These are phyloP conservation scores for Tridacna crocea DNA, from an alignment of 2,888 invertebrate species.

Conservation along the genomic window DNA sequence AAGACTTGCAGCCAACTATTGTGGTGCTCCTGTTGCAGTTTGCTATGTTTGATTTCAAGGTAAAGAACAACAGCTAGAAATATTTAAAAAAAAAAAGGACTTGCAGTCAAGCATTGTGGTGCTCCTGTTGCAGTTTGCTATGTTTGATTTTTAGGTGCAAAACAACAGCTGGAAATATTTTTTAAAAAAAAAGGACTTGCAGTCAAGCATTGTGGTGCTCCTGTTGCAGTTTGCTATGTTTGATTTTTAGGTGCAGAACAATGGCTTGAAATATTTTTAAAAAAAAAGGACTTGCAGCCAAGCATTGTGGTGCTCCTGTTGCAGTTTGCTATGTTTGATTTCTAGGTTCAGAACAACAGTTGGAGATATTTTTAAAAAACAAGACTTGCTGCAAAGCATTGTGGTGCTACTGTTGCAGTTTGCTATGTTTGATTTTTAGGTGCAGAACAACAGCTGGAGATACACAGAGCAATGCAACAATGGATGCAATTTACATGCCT, in stretches of 20 bases:
- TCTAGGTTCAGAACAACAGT: slow-evolving; percentile 11
- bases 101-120: neutral
- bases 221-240: neutral
- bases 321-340: neutral
- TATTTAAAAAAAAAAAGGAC: neutral
- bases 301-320: neutral
- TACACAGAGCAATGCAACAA: slow-evolving; percentile 28
- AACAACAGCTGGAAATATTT: slow-evolving; percentile 6
- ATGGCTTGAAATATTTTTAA: neutral
- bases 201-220: neutral
- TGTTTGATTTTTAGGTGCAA: slow-evolving; percentile 3
- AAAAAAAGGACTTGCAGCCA: too few species aligned
- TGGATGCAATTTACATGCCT: slow-evolving; percentile 47
- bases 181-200: too few species aligned
- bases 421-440: neutral
- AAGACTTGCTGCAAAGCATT: too few species aligned
- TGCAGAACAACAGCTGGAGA: neutral
- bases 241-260: slow-evolving; percentile 18
- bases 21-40: neutral
- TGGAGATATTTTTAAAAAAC: neutral
- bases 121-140: neutral
- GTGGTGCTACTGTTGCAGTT: neutral
- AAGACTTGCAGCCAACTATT: too few species aligned
- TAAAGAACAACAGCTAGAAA: neutral
- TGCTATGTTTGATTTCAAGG: neutral